Conservation (phyloP, 2,888 invertebrate genomes). For the Dinocampus coccinellae region DNA sequence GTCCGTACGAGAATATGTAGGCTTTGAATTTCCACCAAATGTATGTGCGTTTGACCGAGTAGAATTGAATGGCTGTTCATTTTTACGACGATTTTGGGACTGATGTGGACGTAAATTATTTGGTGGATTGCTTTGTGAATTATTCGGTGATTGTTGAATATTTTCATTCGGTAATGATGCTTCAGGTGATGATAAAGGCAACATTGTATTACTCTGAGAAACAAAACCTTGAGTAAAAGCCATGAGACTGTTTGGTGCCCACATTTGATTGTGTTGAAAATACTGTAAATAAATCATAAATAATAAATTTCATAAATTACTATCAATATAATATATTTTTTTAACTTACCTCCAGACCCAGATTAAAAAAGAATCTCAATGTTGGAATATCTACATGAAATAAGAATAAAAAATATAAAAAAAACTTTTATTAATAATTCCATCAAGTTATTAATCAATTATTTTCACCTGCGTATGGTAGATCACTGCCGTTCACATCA, state of each 20-base stretch:
- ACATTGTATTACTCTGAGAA: constrained; percentile 33
- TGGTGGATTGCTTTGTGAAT: constrained; percentile 38
- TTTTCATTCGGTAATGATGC: constrained; percentile 12
- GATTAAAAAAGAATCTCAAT: constrained; percentile 77
- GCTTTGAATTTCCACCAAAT: constrained; percentile 23
- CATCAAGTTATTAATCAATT: constrained; percentile 46
- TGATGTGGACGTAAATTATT: constrained; percentile 37
- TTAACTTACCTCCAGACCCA: constrained; percentile 73
- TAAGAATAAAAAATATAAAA: constrained; percentile 49
- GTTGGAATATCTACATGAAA: constrained; percentile 72
- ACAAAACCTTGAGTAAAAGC: constrained; percentile 45
- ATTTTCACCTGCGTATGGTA: constrained; percentile 73
- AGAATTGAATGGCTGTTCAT: constrained; percentile 24
- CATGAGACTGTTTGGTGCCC: constrained; percentile 50
- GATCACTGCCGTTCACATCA: constrained; percentile 72
- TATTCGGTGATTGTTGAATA: constrained; percentile 18
- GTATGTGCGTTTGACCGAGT: constrained; percentile 33
- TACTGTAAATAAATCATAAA: constrained; percentile 44
- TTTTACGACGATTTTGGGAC: constrained; percentile 25
- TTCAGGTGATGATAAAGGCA: constrained; percentile 37
- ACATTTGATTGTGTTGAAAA: constrained; percentile 51
- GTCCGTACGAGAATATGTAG: constrained; percentile 24
- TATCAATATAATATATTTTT: not conserved
- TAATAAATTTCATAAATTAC: not conserved
- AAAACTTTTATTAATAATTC: not conserved